These are phyloP conservation scores for Riparia riparia DNA, from an alignment of 2,113 vertebrate genomes.

Conservation along the genomic window DNA sequence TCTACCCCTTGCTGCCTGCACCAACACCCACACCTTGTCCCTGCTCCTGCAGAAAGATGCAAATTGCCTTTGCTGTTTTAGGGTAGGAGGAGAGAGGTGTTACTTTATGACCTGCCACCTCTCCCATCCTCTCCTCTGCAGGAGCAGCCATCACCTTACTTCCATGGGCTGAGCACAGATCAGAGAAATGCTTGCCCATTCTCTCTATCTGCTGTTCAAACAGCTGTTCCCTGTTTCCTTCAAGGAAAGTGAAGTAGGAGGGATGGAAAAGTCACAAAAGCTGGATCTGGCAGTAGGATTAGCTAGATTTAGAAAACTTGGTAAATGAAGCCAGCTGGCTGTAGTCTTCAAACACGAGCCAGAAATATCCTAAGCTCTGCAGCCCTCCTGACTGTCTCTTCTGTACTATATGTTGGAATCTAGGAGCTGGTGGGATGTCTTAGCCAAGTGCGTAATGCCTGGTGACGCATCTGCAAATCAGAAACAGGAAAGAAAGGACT, in stretches of 20 bases:
- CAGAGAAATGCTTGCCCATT: slow-evolving; percentile 21
- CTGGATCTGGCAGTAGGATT: slow-evolving; percentile 51
- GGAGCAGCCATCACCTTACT: slow-evolving; percentile 28
- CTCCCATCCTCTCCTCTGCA: background rate
- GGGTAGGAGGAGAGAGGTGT: slow-evolving; percentile 18
- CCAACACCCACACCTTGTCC: background rate
- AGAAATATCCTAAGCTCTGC: slow-evolving; percentile 53
- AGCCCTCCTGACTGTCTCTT: slow-evolving; percentile 40
- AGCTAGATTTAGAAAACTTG: slow-evolving; percentile 68
- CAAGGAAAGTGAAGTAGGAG: slow-evolving; percentile 49
- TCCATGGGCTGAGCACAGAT: background rate
- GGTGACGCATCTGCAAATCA: slow-evolving; percentile 16
- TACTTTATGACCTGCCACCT: background rate
- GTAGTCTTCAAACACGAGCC: slow-evolving; percentile 37
- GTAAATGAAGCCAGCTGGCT: slow-evolving; percentile 67
- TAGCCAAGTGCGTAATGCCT: slow-evolving; percentile 46
- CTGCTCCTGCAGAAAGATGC: background rate
- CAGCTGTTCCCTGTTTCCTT: slow-evolving; percentile 54
- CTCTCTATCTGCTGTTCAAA: slow-evolving; percentile 6
- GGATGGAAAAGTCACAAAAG: slow-evolving; percentile 59
- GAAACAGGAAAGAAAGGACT: background rate
- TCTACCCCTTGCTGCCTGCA: background rate
- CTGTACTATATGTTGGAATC: slow-evolving; percentile 42
- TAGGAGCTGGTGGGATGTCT: background rate
- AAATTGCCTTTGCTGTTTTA: background rate